Conservation (phyloP, 2,113 vertebrate species). For the Pardalotus punctatus region DNA sequence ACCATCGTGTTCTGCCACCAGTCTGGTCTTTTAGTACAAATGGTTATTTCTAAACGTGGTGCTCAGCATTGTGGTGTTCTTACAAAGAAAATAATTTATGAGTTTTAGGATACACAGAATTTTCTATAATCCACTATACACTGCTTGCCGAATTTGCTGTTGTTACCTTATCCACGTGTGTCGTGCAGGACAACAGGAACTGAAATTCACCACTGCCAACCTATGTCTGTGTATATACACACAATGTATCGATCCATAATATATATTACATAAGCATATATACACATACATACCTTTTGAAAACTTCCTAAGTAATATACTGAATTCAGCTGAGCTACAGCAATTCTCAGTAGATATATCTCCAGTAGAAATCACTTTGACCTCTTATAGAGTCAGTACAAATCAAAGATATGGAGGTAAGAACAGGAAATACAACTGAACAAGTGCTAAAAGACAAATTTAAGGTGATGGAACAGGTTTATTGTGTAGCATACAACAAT, state of each 20-base stretch:
- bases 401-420: constrained; percentile 11
- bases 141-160: not conserved
- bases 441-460: not conserved
- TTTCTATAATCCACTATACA: not conserved
- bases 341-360: not conserved
- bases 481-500: not conserved
- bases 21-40: not conserved
- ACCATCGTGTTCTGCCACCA: not conserved
- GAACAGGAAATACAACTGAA: constrained; percentile 18
- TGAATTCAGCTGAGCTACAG: constrained; percentile 5
- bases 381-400: not conserved
- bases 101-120: not conserved
- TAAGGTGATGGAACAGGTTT: constrained; percentile 3
- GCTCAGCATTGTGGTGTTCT: not conserved
- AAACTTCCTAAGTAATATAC: not conserved
- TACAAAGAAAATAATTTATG: not conserved
- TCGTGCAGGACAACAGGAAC: not conserved
- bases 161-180: not conserved
- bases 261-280: not conserved
- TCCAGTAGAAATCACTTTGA: not conserved
- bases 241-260: not conserved
- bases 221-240: rapidly evolving
- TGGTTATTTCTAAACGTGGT: not conserved
- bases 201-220: not conserved
- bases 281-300: not conserved